Percentiles rank a stretch among this genome's conserved stretches.
phyloP scores from a whole-genome alignment of 2,888 invertebrate species.

The Keiferia lycopersicella region DNA sequence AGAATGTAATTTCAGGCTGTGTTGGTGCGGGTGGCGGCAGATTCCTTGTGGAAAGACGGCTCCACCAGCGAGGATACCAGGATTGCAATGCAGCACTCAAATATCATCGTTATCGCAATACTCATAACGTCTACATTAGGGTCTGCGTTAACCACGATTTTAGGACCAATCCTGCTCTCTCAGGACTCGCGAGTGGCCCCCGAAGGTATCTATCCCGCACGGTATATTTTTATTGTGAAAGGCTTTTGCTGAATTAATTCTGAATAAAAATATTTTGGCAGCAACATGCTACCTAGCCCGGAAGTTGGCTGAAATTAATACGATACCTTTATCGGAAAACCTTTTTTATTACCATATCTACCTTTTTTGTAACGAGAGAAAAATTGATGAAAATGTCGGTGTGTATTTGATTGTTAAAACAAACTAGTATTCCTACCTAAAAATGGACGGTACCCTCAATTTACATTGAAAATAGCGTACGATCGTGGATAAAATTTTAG shows the following conservation, averaged over 20 bases:
- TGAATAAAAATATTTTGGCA: slow-evolving; percentile 19
- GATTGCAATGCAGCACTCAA: slow-evolving; percentile 67
- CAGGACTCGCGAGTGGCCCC: slow-evolving; percentile 64
- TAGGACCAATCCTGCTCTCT: slow-evolving; percentile 69
- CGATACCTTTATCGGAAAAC: neutral
- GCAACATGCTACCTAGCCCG: slow-evolving; percentile 10
- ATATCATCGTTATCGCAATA: slow-evolving; percentile 75
- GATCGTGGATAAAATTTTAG: neutral
- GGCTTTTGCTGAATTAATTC: slow-evolving; percentile 20
- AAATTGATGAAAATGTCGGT: neutral
- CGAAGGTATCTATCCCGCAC: slow-evolving; percentile 53
- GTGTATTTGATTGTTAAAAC: neutral
- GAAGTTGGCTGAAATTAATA: neutral
- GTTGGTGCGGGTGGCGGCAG: slow-evolving; percentile 68
- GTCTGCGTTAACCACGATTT: slow-evolving; percentile 61
- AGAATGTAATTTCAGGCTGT: slow-evolving; percentile 65
- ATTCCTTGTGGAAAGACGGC: slow-evolving; percentile 59
- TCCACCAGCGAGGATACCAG: slow-evolving; percentile 56
- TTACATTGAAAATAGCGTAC: no score
- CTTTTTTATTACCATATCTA: neutral
- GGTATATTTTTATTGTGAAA: slow-evolving; percentile 21
- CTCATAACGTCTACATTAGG: slow-evolving; percentile 68
- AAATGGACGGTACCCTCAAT: no score
- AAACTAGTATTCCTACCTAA: no score
- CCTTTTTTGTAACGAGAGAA: neutral